Evolutionary conservation across 2,888 invertebrate genomes (phyloP), one percentile per base, ranked within the genome.

Genomic region (Papilio protenor): DNA sequence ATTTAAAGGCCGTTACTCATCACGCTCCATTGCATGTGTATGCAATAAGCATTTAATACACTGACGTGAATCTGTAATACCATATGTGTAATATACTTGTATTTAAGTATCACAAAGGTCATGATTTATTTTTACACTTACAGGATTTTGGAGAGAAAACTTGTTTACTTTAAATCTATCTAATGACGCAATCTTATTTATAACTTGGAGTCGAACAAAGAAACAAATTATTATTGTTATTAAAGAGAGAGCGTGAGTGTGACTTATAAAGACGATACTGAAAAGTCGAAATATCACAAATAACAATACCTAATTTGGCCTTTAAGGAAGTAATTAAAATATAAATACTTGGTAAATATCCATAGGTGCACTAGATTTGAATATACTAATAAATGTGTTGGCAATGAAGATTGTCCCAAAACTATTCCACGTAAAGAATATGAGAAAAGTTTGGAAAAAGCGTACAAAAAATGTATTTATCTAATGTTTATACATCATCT

Each of bases 1-100:
- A 33, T 75, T 64, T 76, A 70, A 55, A n/a, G 14, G 47, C 27
- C 59, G 23, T 61, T 61, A 61, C 59, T 61, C 59, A 61, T 61
- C 59, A 59, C 59, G 14, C 59, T 61, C 12, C 27, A 61, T 23
- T 61, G 23, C 59, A 61, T 61, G 12, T 61, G 59, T 23, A 23
- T 61, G 59, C 59, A 61, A 59, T 59, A 21, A 61, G 23, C 59
- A 23, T 61, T 61, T 61, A 27, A 27, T 23, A 27, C 59, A 61
- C 23, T 27, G 59, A 61, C 23, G 59, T 21, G 21, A n/a, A 21
- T 21, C 57, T 21, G 23, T 57, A 21, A 1, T 21, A n/a, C 21
- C 5, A 59, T 23, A 59, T 23, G 6, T 40, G 40, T 5, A 0
- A 40, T 40, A 8, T 40, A 40, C 40, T 40, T 40, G 10, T 23